phyloP scores from a whole-genome alignment of 2,797 vertebrate species.

The Neostethus bicornis region DNA sequence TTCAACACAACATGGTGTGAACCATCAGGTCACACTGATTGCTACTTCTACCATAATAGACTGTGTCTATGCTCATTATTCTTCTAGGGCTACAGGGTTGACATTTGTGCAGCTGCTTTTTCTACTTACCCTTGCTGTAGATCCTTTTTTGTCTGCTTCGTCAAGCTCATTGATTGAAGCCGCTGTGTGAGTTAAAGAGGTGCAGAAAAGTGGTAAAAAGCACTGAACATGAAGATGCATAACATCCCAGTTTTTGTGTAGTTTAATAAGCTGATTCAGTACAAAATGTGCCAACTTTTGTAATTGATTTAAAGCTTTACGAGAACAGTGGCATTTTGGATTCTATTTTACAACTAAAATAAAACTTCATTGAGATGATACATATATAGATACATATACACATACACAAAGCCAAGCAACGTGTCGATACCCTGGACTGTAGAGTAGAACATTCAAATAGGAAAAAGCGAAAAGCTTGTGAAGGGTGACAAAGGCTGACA shows the following conservation, averaged over 20 bases:
- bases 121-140: slow-evolving; percentile 90
- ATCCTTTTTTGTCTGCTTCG: slow-evolving; percentile 86
- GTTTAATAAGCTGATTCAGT: too few relatives aligned
- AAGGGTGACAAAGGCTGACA: not conserved
- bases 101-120: slow-evolving; percentile 95
- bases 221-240: too few relatives aligned
- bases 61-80: slow-evolving; percentile 66
- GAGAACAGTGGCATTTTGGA: too few relatives aligned
- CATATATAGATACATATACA: too few relatives aligned
- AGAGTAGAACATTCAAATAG: slow-evolving; percentile 8
- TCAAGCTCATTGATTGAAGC: slow-evolving; percentile 87
- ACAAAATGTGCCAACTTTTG: too few relatives aligned
- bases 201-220: slow-evolving; percentile 26
- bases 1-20: slow-evolving; percentile 38
- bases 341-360: too few relatives aligned
- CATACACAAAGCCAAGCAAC: slow-evolving; percentile 44
- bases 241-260: too few relatives aligned
- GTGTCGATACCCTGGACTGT: slow-evolving; percentile 21
- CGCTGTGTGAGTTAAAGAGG: slow-evolving; percentile 83
- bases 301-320: too few relatives aligned
- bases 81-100: slow-evolving; percentile 87
- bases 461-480: slow-evolving; percentile 6
- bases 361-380: too few relatives aligned
- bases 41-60: slow-evolving; percentile 50
- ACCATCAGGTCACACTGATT: too few relatives aligned